These are phyloP conservation scores for Rhagonycha fulva DNA, from an alignment of 2,888 invertebrate species.

Conservation along the genomic window DNA sequence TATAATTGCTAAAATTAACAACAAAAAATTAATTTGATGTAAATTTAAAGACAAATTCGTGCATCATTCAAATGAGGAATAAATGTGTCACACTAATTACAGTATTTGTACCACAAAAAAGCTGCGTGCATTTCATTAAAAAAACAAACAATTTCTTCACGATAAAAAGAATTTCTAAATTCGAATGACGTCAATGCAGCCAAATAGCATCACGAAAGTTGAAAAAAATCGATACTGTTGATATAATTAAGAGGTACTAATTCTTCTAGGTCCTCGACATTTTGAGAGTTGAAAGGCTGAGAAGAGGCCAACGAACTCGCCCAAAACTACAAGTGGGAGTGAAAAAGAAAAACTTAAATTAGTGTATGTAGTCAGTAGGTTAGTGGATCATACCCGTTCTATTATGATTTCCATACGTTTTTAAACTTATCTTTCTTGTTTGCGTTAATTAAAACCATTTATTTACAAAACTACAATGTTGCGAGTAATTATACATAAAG, in stretches of 20 bases:
- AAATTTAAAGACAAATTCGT: neutral
- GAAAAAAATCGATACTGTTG: neutral
- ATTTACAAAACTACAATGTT: neutral
- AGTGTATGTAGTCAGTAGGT: constrained; percentile 38
- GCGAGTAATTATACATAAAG: neutral
- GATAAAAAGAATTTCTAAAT: neutral
- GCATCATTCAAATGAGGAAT: neutral
- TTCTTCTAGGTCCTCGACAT: constrained; percentile 7
- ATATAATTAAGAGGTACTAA: neutral
- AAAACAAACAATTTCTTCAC: neutral
- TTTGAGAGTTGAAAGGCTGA: constrained; percentile 29
- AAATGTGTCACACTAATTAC: neutral
- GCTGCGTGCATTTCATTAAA: neutral
- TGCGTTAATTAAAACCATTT: neutral
- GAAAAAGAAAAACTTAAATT: constrained; percentile 37
- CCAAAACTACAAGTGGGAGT: constrained; percentile 35
- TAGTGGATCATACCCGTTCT: constrained; percentile 36
- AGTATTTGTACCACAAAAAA: neutral
- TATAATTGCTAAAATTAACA: neutral
- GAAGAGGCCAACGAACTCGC: constrained; percentile 29
- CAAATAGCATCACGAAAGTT: neutral
- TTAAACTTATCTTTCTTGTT: constrained; percentile 27
- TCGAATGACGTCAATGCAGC: neutral
- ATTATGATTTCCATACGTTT: constrained; percentile 37
- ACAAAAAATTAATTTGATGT: neutral